A percentile compares a stretch with the other conserved stretches of the same genome.
These are phyloP conservation scores for western clawed frog (Xenopus tropicalis) DNA, from an alignment of 2,113 vertebrate genomes.

Conservation along the genomic window UCB_Xtro_10.0 CM004450.2:141143001-141143500, in stretches of 20 bases:
- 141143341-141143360: slow-evolving; percentile 92
- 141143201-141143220: slow-evolving; percentile 77
- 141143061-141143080: slow-evolving; percentile 82
- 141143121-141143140: slow-evolving; percentile 72
- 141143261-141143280: slow-evolving; percentile 76
- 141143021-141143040: slow-evolving; percentile 89
- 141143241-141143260: slow-evolving; percentile 76
- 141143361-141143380: slow-evolving; percentile 91
- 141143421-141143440: slow-evolving; percentile 85
- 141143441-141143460: slow-evolving; percentile 67
- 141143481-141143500: slow-evolving; percentile 91
- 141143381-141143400: slow-evolving; percentile 94
- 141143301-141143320: slow-evolving; percentile 89
- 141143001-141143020: slow-evolving; percentile 82
- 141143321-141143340: slow-evolving; percentile 90
- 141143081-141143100: slow-evolving; percentile 96
- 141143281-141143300: slow-evolving; percentile 75
- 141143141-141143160: slow-evolving; percentile 58
- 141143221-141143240: slow-evolving; percentile 84
- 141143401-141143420: slow-evolving; percentile 96
- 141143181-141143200: slow-evolving; percentile 60
- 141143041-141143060: slow-evolving; percentile 95
- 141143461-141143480: slow-evolving; percentile 77
- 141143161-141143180: slow-evolving; percentile 81
- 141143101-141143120: slow-evolving; percentile 63